Conservation (phyloP, 2,888 invertebrate genomes). For the Iphiclides podalirius region DNA sequence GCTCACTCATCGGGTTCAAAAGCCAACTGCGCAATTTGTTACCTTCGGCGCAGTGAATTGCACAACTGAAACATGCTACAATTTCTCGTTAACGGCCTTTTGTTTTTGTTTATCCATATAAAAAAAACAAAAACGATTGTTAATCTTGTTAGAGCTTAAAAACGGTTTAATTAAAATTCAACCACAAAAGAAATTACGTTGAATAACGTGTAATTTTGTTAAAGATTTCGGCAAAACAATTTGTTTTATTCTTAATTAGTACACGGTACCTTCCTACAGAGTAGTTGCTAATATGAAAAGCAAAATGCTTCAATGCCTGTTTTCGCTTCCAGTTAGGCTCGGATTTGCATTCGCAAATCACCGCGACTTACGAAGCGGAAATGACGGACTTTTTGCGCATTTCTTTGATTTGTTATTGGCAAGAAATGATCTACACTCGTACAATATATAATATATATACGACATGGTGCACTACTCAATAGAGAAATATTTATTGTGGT, state of each 20-base stretch:
- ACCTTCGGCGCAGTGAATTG: slow-evolving; percentile 49
- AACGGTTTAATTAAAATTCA: neutral
- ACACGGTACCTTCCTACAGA: too few species aligned
- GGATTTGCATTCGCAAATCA: neutral
- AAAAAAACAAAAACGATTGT: slow-evolving; percentile 18
- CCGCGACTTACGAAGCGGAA: neutral
- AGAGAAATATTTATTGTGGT: too few species aligned
- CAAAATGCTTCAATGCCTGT: too few species aligned
- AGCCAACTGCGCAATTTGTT: slow-evolving; percentile 66
- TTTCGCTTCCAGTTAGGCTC: neutral
- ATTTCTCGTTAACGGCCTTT: slow-evolving; percentile 34
- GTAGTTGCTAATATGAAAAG: too few species aligned
- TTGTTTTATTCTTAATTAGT: too few species aligned
- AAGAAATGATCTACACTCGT: too few species aligned
- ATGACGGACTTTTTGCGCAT: neutral
- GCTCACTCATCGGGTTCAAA: slow-evolving; percentile 76
- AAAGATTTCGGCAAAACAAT: too few species aligned
- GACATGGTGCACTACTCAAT: too few species aligned
- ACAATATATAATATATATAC: too few species aligned
- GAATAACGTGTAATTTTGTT: too few species aligned
- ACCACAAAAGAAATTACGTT: neutral
- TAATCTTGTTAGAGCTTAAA: slow-evolving; percentile 5
- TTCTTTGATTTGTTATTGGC: neutral
- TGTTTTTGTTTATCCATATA: slow-evolving; percentile 29
- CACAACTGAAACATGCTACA: slow-evolving; percentile 47